These are phyloP conservation scores for Proctacanthus coquilletti DNA, from an alignment of 1,140 invertebrate genomes.

Conservation along the genomic window DNA sequence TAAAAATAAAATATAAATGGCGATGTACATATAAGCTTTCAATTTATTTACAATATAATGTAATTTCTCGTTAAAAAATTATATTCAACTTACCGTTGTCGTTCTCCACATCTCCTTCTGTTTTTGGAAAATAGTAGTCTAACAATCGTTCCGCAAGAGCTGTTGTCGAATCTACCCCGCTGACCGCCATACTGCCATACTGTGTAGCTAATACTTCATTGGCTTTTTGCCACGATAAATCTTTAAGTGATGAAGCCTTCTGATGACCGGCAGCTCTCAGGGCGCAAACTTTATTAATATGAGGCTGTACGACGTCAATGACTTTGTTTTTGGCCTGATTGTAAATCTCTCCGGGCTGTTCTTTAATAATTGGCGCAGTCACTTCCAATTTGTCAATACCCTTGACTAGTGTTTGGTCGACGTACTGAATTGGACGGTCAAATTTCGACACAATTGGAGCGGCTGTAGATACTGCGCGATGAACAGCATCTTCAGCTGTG, in stretches of 20 bases:
- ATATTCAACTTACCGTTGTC: conserved; percentile 32
- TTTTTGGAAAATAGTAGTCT: conserved; percentile 48
- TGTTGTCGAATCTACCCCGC: conserved; percentile 43
- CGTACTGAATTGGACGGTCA: conserved; percentile 43
- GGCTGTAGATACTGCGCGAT: conserved; percentile 38
- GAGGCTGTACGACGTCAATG: conserved; percentile 41
- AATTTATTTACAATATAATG: too few species aligned
- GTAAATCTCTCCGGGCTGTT: conserved; percentile 52
- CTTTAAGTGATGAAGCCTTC: conserved; percentile 44
- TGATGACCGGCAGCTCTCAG: conserved; percentile 40
- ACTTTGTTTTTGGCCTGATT: conserved; percentile 51
- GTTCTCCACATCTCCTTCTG: conserved; percentile 33
- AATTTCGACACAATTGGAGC: conserved; percentile 43
- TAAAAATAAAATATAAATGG: too few species aligned
- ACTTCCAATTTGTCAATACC: conserved; percentile 50
- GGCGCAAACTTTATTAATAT: conserved; percentile 39
- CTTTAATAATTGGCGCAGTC: conserved; percentile 48
- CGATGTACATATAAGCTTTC: too few species aligned
- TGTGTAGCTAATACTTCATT: conserved; percentile 49
- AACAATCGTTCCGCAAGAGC: conserved; percentile 42
- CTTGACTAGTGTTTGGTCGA: conserved; percentile 47
- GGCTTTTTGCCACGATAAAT: conserved; percentile 49
- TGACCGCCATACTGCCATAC: conserved; percentile 44
- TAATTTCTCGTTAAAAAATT: too few species aligned
- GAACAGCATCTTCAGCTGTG: conserved; percentile 48